phyloP scores from a whole-genome alignment of 1,140 invertebrate genomes.

The Solen grandis region DNA sequence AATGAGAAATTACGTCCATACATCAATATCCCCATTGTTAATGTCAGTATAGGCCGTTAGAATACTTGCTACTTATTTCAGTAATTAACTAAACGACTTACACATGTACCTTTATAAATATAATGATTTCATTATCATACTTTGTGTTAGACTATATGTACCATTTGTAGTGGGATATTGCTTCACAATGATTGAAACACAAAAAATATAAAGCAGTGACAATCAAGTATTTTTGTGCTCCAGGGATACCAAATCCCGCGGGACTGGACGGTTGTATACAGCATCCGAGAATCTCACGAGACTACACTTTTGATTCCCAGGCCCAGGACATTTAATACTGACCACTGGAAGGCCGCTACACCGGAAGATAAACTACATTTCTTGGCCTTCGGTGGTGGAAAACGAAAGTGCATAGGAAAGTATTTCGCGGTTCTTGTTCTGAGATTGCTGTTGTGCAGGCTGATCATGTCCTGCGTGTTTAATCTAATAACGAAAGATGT shows the following conservation, averaged over 20 bases:
- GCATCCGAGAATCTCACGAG: constrained; percentile 51
- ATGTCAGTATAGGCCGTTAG: too few species aligned
- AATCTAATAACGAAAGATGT: constrained; percentile 52
- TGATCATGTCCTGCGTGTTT: constrained; percentile 55
- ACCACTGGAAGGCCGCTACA: constrained; percentile 59
- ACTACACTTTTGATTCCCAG: background rate
- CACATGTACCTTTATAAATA: too few species aligned
- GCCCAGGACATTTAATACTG: constrained; percentile 54
- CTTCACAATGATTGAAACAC: too few species aligned
- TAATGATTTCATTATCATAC: too few species aligned
- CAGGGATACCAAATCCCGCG: constrained; percentile 58
- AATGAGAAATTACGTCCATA: too few species aligned
- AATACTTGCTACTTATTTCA: too few species aligned
- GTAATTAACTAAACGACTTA: too few species aligned
- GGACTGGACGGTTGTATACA: constrained; percentile 51
- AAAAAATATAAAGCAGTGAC: too few species aligned
- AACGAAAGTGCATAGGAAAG: constrained; percentile 66
- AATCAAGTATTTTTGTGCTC: too few species aligned
- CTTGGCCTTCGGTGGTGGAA: constrained; percentile 69
- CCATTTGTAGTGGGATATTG: too few species aligned
- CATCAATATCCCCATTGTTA: too few species aligned
- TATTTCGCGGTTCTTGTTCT: constrained; percentile 61
- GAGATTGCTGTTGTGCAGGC: constrained; percentile 61
- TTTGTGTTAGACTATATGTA: too few species aligned
- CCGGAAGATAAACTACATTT: constrained; percentile 56